A percentile compares a stretch with the other conserved stretches of the same genome.
These are phyloP conservation scores for Copidosoma aretas DNA, from an alignment of 2,888 invertebrate species.

Conservation along the genomic window DNA sequence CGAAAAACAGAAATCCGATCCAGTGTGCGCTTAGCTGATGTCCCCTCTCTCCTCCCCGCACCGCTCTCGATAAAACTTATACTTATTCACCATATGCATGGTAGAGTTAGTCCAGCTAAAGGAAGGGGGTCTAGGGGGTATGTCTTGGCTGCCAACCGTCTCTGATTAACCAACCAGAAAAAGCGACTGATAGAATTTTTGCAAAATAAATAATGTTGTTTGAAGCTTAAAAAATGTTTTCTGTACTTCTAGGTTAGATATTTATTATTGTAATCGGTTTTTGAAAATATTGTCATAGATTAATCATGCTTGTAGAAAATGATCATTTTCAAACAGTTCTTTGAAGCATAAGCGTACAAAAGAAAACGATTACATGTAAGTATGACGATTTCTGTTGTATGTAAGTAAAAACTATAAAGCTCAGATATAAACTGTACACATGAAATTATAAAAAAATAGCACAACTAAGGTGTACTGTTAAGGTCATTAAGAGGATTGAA, in stretches of 20 bases:
- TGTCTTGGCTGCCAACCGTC: too few relatives aligned
- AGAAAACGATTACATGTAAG: conserved; percentile 90
- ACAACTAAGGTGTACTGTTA: conserved; percentile 88
- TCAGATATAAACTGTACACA: conserved; percentile 13
- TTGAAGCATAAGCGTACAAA: conserved; percentile 96
- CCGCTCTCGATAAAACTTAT: too few relatives aligned
- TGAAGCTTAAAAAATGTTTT: background rate
- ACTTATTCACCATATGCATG: too few relatives aligned
- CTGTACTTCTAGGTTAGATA: too few relatives aligned
- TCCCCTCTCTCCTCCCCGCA: too few relatives aligned
- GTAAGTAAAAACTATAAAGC: background rate
- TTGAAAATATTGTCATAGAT: conserved; percentile 3
- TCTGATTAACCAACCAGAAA: too few relatives aligned
- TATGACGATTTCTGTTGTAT: conserved; percentile 2
- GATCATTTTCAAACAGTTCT: conserved; percentile 96
- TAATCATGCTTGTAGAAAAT: conserved; percentile 73
- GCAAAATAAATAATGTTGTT: too few relatives aligned
- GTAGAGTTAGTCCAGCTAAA: too few relatives aligned
- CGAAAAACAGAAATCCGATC: too few relatives aligned
- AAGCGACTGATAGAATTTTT: too few relatives aligned
- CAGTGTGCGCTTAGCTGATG: too few relatives aligned
- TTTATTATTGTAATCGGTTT: background rate
- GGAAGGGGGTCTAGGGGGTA: too few relatives aligned
- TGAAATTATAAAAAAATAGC: conserved; percentile 79
- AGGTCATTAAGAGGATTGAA: conserved; percentile 96